Evolutionary conservation across 1,140 invertebrate species (phyloP).

Genomic region (Aphis craccivora): DNA sequence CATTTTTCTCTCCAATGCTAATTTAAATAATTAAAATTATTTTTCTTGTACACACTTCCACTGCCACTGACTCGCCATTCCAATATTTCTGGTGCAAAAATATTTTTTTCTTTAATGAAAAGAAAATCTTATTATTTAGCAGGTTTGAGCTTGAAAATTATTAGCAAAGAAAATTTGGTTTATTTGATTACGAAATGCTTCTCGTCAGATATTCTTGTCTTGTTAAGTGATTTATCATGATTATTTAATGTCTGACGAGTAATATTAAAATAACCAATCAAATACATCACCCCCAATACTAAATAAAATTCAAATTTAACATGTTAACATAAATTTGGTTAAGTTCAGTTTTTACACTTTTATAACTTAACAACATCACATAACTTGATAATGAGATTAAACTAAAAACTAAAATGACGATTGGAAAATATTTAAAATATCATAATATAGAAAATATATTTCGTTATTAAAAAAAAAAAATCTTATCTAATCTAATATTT

Average conservation of each 20-base stretch:
- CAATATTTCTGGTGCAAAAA: background rate
- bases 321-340: background rate
- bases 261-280: background rate
- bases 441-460: background rate
- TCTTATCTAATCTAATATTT: background rate
- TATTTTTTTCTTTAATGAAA: slow-evolving; percentile 14
- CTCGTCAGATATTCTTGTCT: background rate
- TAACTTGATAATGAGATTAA: background rate
- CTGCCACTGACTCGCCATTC: background rate
- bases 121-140: slow-evolving; percentile 29
- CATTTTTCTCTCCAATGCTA: slow-evolving; percentile 38
- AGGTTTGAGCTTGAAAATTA: background rate
- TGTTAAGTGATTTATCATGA: background rate
- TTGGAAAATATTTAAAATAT: background rate
- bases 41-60: background rate
- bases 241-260: background rate
- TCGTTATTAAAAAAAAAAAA: background rate
- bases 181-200: slow-evolving; percentile 23
- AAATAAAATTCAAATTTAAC: background rate
- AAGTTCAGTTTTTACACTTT: background rate
- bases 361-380: background rate
- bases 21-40: slow-evolving; percentile 51
- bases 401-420: background rate
- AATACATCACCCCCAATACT: background rate
- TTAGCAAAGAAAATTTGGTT: slow-evolving; percentile 20